Percentiles rank a stretch among this genome's conserved stretches.
These are phyloP conservation scores for Mystacides longicornis DNA, from an alignment of 2,888 invertebrate genomes.

Conservation along the genomic window DNA sequence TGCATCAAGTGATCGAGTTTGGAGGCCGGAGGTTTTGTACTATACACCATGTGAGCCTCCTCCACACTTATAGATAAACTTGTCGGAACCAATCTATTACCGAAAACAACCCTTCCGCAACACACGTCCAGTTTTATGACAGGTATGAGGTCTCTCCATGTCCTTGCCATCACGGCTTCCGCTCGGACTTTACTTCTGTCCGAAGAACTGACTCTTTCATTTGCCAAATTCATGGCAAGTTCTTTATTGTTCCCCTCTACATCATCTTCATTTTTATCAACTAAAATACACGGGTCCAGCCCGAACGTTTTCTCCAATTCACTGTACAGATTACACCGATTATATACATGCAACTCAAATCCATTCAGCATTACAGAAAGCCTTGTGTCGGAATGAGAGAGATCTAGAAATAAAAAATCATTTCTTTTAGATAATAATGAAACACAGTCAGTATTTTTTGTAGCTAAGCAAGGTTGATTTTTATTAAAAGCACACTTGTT, in stretches of 20 bases:
- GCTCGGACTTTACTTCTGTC: slow-evolving; percentile 51
- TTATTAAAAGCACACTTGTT: too few relatives aligned
- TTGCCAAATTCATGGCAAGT: slow-evolving; percentile 55
- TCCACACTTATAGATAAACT: slow-evolving; percentile 88
- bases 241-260: slow-evolving; percentile 48
- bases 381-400: slow-evolving; percentile 90
- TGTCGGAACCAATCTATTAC: slow-evolving; percentile 89
- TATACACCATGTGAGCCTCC: slow-evolving; percentile 90
- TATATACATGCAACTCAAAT: slow-evolving; percentile 91
- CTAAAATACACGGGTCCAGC: slow-evolving; percentile 69
- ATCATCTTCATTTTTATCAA: slow-evolving; percentile 50
- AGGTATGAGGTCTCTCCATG: slow-evolving; percentile 94
- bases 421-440: background rate
- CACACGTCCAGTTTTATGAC: slow-evolving; percentile 93
- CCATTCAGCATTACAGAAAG: slow-evolving; percentile 88
- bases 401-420: slow-evolving; percentile 53
- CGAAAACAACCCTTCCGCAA: slow-evolving; percentile 87
- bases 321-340: slow-evolving; percentile 81
- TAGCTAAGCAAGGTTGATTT: too few relatives aligned
- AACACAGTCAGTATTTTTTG: too few relatives aligned
- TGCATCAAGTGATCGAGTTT: slow-evolving; percentile 93
- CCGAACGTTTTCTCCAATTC: slow-evolving; percentile 84
- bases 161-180: slow-evolving; percentile 77
- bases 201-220: slow-evolving; percentile 48
- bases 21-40: slow-evolving; percentile 91